Conservation (phyloP, 1,140 invertebrate genomes). For the Solenopsis fugax region DNA sequence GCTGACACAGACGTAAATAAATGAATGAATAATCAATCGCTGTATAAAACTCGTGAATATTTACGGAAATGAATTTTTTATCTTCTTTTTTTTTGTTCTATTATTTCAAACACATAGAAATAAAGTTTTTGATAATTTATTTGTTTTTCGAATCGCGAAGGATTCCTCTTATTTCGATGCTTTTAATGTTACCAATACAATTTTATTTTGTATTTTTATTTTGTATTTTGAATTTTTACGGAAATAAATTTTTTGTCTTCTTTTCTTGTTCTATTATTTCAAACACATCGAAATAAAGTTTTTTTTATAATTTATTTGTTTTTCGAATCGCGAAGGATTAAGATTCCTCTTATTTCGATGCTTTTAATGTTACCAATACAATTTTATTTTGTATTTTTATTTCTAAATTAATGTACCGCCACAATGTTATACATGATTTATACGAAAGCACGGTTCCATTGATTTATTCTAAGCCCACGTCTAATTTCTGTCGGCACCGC, state of each 20-base stretch:
- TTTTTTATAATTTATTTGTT: too few relatives aligned
- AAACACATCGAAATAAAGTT: too few relatives aligned
- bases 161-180: neutral
- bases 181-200: neutral
- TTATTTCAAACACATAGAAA: neutral
- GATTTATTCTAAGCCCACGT: neutral
- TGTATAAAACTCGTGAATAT: neutral
- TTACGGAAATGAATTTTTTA: neutral
- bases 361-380: neutral
- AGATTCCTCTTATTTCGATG: neutral
- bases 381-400: constrained; percentile 12
- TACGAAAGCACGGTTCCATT: neutral
- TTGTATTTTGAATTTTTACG: too few relatives aligned
- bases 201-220: constrained; percentile 12
- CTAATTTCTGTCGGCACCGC: neutral
- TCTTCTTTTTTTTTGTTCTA: neutral
- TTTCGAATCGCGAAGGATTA: neutral
- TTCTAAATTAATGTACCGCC: neutral
- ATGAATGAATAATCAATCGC: neutral
- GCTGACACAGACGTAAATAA: neutral
- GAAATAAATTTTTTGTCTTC: too few relatives aligned
- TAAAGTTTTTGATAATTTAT: neutral
- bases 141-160: too few relatives aligned
- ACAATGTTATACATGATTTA: neutral
- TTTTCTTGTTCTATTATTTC: too few relatives aligned